Percentiles rank a stretch among this genome's conserved stretches.
Evolutionary conservation across 2,797 vertebrate species (phyloP).

Genomic region (Prunella strophiata): DNA sequence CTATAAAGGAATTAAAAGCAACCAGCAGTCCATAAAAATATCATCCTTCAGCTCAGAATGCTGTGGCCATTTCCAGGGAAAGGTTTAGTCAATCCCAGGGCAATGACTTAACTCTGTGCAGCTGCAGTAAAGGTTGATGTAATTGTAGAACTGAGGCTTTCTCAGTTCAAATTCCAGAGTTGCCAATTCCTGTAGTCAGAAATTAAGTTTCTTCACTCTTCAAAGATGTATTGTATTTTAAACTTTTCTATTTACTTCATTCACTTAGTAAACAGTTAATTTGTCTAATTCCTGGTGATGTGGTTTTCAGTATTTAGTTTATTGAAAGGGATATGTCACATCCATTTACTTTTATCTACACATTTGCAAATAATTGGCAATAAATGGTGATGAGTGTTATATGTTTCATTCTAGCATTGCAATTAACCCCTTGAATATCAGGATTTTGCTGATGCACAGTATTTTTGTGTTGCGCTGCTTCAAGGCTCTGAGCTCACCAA

Average conservation of each 20-base stretch:
- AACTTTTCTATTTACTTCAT: constrained; percentile 43
- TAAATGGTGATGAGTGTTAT: not conserved
- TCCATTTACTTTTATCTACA: constrained; percentile 12
- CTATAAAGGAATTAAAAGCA: constrained; percentile 75
- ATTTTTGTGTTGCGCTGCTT: not conserved
- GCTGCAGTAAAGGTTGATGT: constrained; percentile 45
- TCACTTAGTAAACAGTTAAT: constrained; percentile 16
- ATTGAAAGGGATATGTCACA: not conserved
- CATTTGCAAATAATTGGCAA: constrained; percentile 27
- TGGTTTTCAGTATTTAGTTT: not conserved
- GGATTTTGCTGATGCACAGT: not conserved
- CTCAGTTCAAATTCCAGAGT: constrained; percentile 1
- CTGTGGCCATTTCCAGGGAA: constrained; percentile 66
- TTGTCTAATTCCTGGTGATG: constrained; percentile 33
- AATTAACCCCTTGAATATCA: not conserved
- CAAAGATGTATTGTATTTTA: constrained; percentile 35
- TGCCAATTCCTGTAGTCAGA: not conserved
- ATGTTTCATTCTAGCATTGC: not conserved
- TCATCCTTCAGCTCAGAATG: constrained; percentile 66
- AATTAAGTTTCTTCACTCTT: constrained; percentile 19
- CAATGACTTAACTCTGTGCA: constrained; percentile 40
- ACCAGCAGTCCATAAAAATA: constrained; percentile 69
- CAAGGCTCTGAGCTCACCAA: not conserved
- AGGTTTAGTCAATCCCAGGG: constrained; percentile 65
- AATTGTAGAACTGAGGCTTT: not conserved